These are phyloP conservation scores for Ecliptopera silaceata DNA, from an alignment of 2,888 invertebrate genomes.

Conservation along the genomic window DNA sequence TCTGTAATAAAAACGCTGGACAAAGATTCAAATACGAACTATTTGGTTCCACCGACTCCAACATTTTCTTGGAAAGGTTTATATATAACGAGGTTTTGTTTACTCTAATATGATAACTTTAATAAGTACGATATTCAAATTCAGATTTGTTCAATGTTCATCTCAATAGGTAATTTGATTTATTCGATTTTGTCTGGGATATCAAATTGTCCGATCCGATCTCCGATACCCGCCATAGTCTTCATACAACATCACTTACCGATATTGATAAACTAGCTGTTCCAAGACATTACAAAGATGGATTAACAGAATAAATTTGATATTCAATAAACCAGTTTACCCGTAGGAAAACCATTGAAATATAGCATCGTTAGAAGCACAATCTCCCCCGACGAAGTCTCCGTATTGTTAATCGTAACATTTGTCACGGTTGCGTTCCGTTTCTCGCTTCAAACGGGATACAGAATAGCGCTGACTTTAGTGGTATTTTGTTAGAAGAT, in stretches of 20 bases:
- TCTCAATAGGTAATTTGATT: no score
- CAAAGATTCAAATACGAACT: no score
- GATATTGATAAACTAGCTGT: slow-evolving; percentile 19
- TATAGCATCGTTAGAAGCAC: slow-evolving; percentile 29
- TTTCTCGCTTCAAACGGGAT: slow-evolving; percentile 8
- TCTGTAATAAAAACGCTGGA: no score
- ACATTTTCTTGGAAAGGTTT: no score
- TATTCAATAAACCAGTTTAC: slow-evolving; percentile 30
- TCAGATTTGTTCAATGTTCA: no score
- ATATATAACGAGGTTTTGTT: no score
- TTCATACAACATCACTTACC: slow-evolving; percentile 11
- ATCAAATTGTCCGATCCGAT: background rate
- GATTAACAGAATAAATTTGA: slow-evolving; percentile 28
- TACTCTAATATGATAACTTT: no score
- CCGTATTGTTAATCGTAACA: slow-evolving; percentile 28
- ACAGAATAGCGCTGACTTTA: slow-evolving; percentile 13
- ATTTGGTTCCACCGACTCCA: no score
- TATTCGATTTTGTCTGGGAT: no score
- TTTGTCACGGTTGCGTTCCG: slow-evolving; percentile 23
- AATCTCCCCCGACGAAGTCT: slow-evolving; percentile 28
- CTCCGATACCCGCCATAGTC: background rate
- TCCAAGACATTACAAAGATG: slow-evolving; percentile 22
- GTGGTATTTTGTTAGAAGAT: slow-evolving; percentile 2
- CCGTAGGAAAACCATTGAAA: slow-evolving; percentile 30
- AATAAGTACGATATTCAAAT: no score